A percentile compares a stretch with the other conserved stretches of the same genome.
phyloP scores from a whole-genome alignment of 1,140 invertebrate species.

The Colletes gigas region DNA sequence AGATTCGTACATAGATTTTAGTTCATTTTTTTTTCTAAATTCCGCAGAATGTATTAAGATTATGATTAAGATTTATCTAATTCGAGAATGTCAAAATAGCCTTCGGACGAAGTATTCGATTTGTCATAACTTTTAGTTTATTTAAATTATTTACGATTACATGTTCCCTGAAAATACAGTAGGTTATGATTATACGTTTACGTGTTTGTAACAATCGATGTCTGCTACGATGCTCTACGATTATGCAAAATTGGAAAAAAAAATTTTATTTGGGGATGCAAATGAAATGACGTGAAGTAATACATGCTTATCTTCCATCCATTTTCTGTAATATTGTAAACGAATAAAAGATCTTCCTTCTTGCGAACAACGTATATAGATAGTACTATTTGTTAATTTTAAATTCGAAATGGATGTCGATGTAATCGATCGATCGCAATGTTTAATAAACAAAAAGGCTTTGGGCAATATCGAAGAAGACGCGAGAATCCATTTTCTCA shows the following conservation, averaged over 20 bases:
- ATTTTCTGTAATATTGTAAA: slow-evolving; percentile 2
- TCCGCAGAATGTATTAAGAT: too few species aligned
- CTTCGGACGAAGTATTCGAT: background rate
- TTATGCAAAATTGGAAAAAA: background rate
- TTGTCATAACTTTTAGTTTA: background rate
- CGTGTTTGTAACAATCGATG: too few species aligned
- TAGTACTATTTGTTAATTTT: background rate
- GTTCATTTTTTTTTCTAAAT: too few species aligned
- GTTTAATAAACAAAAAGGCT: background rate
- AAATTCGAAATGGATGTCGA: background rate
- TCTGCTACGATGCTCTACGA: background rate
- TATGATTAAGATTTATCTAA: too few species aligned
- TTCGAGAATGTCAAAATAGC: background rate
- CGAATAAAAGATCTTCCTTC: background rate
- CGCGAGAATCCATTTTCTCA: background rate
- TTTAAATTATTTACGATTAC: too few species aligned
- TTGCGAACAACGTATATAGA: background rate
- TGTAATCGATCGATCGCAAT: background rate
- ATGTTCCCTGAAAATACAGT: too few species aligned
- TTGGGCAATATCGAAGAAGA: background rate
- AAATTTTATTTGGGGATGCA: background rate
- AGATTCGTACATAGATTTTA: background rate
- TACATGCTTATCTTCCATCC: slow-evolving; percentile 6
- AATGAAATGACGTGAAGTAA: background rate
- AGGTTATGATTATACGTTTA: too few species aligned